Base-by-base conservation (phyloP, 2,797 vertebrate genomes). In the Cetoscarus ocellatus region DNA sequence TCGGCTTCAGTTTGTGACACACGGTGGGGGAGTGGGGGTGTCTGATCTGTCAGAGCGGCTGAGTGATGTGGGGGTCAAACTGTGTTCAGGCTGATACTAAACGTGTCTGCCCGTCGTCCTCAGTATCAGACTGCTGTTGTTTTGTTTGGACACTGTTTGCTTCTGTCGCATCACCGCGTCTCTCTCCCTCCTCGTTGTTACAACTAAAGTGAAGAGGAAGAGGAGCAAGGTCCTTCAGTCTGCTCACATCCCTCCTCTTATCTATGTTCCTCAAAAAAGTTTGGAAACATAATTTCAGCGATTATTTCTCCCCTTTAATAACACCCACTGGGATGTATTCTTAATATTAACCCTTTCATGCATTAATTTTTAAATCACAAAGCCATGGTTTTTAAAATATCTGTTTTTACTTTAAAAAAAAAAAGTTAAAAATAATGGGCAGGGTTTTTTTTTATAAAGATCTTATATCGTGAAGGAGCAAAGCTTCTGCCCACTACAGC, bases 201-300 rank as follows among this genome's bases (percentile, higher is more conserved):
- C 34, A 7, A 73, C 79, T 84, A 56, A 75, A 73, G 51, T 42
- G 49, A 39, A 4, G 48, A 73, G 79, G 67, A 73, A 61, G 48
- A 19, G 57, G 45, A 67, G 67, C 77, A 84, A 56, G 53, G 35
- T 71, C 63, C 40, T 47, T 70, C 57, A 34, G 60, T 65, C 68
- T 35, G 13, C 64, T 67, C 63, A 72, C 66, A 61, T 80, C 40
- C 39, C 34, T 73, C 39, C 34, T 73, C 49, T 27, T 27, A 27
- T 27, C 27, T 27, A 27, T 4, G 4, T 4, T 27, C 27, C 27
- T 27, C 27, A 27, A 27, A 27, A 27, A 27, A 27, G 27, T 27
- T 27, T 27, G 27, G 27, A 27, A 27, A 27, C 27, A 27, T 27
- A 27, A 27, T 27, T 27, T 27, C 27, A 27, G 27, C 4, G 27